Percentiles rank a stretch among this genome's conserved stretches.
Conservation (phyloP, 2,888 invertebrate species). For the Cantharis flavilabris region DNA sequence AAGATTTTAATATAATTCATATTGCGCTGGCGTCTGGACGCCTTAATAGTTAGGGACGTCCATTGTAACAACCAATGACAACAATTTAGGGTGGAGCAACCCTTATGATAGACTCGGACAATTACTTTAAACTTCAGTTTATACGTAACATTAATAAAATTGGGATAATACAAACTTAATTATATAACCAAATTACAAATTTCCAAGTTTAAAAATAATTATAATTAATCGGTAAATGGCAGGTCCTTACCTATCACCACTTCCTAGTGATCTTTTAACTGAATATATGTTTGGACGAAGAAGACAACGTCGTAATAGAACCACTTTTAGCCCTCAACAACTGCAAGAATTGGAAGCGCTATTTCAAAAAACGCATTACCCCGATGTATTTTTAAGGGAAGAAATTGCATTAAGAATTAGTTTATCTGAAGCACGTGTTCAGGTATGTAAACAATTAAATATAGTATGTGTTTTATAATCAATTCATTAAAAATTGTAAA, state of each 20-base stretch:
- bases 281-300: constrained; percentile 92
- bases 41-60: constrained; percentile 52
- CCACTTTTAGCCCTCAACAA: constrained; percentile 93
- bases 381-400: constrained; percentile 86
- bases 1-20: constrained; percentile 16
- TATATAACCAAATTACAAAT: not conserved
- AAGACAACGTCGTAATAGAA: constrained; percentile 86
- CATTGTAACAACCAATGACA: constrained; percentile 46
- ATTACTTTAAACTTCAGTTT: constrained; percentile 39
- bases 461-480: too few species aligned
- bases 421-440: constrained; percentile 90
- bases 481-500: not conserved
- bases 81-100: constrained; percentile 51
- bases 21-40: constrained; percentile 52
- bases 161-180: constrained; percentile 3
- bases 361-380: constrained; percentile 94
- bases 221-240: constrained; percentile 64
- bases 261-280: constrained; percentile 86
- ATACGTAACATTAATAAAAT: constrained; percentile 29
- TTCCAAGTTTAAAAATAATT: not conserved
- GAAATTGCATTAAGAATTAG: constrained; percentile 90
- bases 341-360: constrained; percentile 88
- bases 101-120: constrained; percentile 38
- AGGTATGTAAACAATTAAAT: constrained; percentile 69
- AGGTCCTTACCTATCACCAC: constrained; percentile 82